Conservation (phyloP, 2,888 invertebrate genomes). For the Oligia latruncula region DNA sequence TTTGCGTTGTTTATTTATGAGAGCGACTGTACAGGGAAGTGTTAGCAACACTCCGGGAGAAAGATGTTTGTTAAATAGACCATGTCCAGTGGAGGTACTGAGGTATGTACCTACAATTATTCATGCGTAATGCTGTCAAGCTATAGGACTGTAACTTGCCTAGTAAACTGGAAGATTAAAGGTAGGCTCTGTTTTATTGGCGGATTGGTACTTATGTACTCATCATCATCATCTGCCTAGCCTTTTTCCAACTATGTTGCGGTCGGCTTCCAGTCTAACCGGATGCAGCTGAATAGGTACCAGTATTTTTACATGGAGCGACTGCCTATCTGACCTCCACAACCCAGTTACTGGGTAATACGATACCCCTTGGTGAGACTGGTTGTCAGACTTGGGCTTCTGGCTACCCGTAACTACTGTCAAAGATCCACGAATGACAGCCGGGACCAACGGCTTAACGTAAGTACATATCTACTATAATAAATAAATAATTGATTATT, state of each 20-base stretch:
- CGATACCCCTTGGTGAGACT: too few species aligned
- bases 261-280: too few species aligned
- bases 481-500: not conserved
- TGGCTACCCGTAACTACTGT: too few species aligned
- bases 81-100: slow-evolving; percentile 42
- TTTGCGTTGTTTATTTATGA: slow-evolving; percentile 14
- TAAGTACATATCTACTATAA: not conserved
- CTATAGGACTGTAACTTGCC: not conserved
- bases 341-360: too few species aligned
- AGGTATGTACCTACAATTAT: slow-evolving; percentile 17
- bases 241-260: too few species aligned
- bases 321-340: too few species aligned
- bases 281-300: too few species aligned
- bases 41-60: slow-evolving; percentile 54
- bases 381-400: too few species aligned
- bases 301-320: too few species aligned
- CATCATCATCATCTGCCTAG: too few species aligned
- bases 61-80: slow-evolving; percentile 60
- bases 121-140: slow-evolving; percentile 25
- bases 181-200: not conserved
- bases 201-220: not conserved
- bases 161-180: not conserved
- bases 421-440: too few species aligned
- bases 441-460: too few species aligned
- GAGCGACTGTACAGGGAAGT: slow-evolving; percentile 48